Evolutionary conservation across 2,797 vertebrate species (phyloP).

Genomic region (Coranthus polyacanthus): DNA sequence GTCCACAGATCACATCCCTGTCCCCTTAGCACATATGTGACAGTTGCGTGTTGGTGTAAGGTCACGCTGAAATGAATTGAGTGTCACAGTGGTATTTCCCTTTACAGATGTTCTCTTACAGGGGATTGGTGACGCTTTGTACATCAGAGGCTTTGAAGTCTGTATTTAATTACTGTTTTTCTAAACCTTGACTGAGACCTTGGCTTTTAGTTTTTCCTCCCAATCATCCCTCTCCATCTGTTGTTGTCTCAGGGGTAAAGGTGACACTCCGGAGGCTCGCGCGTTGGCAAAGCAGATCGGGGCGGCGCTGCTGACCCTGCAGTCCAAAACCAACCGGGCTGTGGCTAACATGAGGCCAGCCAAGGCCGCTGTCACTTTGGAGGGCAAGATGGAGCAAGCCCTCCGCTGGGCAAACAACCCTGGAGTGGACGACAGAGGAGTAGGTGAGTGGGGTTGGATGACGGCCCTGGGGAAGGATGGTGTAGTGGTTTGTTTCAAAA

Average conservation of each 20-base stretch:
- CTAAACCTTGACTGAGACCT: neutral
- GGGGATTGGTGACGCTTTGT: slow-evolving; percentile 7
- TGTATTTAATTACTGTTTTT: neutral
- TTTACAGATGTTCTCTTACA: slow-evolving; percentile 35
- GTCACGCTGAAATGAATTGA: too few species aligned
- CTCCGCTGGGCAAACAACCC: slow-evolving; percentile 97
- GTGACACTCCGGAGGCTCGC: slow-evolving; percentile 96
- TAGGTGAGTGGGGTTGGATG: slow-evolving; percentile 85
- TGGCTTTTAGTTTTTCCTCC: neutral
- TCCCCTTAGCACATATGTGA: too few species aligned
- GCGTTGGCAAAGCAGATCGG: slow-evolving; percentile 95
- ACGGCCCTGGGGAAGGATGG: slow-evolving; percentile 19
- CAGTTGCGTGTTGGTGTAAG: too few species aligned
- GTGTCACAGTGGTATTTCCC: slow-evolving; percentile 66
- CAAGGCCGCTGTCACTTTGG: slow-evolving; percentile 95
- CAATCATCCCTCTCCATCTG: slow-evolving; percentile 9
- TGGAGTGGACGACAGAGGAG: slow-evolving; percentile 93
- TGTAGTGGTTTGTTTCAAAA: slow-evolving; percentile 37
- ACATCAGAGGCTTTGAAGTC: slow-evolving; percentile 9
- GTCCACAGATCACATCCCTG: too few species aligned
- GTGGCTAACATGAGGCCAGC: slow-evolving; percentile 96
- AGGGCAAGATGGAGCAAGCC: slow-evolving; percentile 98
- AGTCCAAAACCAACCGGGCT: slow-evolving; percentile 96
- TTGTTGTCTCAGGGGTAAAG: slow-evolving; percentile 89
- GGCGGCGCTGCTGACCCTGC: slow-evolving; percentile 93